Base-by-base conservation (phyloP, 1,140 invertebrate genomes). In the Drosophila guanche region DNA sequence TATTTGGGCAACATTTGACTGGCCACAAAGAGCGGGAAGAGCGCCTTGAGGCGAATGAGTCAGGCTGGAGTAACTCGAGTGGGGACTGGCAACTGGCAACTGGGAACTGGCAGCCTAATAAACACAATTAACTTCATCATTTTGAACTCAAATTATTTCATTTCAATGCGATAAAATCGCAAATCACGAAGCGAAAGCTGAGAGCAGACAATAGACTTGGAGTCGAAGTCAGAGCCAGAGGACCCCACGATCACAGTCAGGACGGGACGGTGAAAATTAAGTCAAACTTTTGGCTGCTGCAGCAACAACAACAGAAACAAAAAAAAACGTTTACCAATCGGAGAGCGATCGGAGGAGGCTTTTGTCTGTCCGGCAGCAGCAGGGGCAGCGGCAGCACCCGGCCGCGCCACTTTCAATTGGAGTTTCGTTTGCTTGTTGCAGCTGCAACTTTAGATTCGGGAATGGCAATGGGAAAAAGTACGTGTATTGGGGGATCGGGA, bases 91-190 rank as follows among this genome's bases (percentile, higher is more conserved):
- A n/a, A 61, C 56, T 78, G 60, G 16, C 69, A 63, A 68, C 62
- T 79, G 85, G 80, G 79, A 78, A 78, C 80, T 86, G 69, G 80
- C 89, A 90, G 80, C 72, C 89, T 90, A 90, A 90, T 90, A 89
- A 88, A 89, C 81, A 90, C 89, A 90, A 90, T 90, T 90, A 90
- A 90, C 89, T 90, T 90, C 89, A 90, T 90, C 80, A 90, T 90
- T 90, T 90, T 89, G 85, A 86, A 89, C 84, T 90, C 81, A 90
- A 90, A 90, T 90, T 90, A 90, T 90, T 90, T 90, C 89, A 90
- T 90, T 90, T 90, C 89, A 84, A 76, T 85, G 80, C 89, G 89
- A 90, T 90, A 90, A 90, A 85, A 90, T 90, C 89, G 84, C 89
- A 90, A 90, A 90, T 90, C 89, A 90, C 89, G 86, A 90, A 90